Conservation (phyloP, 2,797 vertebrate genomes). For the Chelonia mydas region DNA sequence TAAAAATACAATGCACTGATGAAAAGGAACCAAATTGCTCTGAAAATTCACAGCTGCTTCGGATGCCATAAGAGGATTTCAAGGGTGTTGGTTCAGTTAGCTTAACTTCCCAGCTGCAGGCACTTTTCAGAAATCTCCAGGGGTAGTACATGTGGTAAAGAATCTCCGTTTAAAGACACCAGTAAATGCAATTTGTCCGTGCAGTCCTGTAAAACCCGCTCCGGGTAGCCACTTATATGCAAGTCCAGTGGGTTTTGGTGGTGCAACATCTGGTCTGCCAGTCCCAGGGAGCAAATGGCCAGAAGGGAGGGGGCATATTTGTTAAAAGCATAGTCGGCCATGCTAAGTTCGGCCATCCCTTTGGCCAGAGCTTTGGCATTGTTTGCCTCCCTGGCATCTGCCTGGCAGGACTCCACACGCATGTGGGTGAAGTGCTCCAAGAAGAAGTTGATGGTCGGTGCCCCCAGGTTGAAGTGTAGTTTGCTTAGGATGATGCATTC, state of each 20-base stretch:
- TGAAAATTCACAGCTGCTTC: neutral
- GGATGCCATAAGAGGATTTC: neutral
- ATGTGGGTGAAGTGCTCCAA: conserved; percentile 87
- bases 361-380: conserved; percentile 82
- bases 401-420: conserved; percentile 54
- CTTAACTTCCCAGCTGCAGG: conserved; percentile 12
- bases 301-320: conserved; percentile 89
- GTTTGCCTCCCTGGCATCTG: conserved; percentile 43
- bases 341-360: conserved; percentile 88
- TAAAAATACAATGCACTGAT: neutral
- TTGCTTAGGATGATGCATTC: conserved; percentile 91
- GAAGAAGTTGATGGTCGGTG: conserved; percentile 92
- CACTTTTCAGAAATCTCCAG: conserved; percentile 55
- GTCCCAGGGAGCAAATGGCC: conserved; percentile 85
- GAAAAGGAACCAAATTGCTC: neutral
- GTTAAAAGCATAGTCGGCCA: conserved; percentile 93
- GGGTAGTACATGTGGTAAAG: conserved; percentile 78
- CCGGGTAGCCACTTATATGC: conserved; percentile 67
- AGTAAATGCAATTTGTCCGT: conserved; percentile 86
- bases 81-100: neutral
- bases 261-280: conserved; percentile 84
- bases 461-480: conserved; percentile 87
- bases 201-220: conserved; percentile 82
- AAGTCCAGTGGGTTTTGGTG: conserved; percentile 53
- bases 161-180: conserved; percentile 87